Base-by-base conservation (phyloP, 2,888 invertebrate species). In the Bellardia pandia region DNA sequence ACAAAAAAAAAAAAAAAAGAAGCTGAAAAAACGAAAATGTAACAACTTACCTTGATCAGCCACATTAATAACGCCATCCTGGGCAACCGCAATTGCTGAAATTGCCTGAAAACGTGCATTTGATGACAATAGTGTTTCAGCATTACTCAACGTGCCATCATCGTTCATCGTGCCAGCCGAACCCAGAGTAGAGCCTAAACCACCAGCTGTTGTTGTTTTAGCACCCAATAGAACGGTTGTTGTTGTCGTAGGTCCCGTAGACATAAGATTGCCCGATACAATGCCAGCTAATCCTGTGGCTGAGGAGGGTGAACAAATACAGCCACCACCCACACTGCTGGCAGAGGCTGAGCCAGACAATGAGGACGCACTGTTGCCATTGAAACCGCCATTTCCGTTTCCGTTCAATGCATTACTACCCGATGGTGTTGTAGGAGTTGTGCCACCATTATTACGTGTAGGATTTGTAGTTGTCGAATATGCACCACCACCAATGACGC, bases 31-130 rank as follows among this genome's bases (percentile, higher is more conserved):
- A 13, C 4, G 9, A 13, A 13, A 51, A 76, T 74, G 37, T 37
- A 53, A 51, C 62, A 87, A 92, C 94, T 95, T 93, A 94, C 97
- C 97, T 95, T 98, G 98, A 94, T 99, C 99, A 56, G 99, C 98
- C 75, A 99, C 97, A 94, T 99, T 98, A 66, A 99, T 95, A 80
- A 98, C 97, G n/a, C 99, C 98, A 93, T 98, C 98, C 51, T 99
- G 98, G 45, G 98, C 98, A 56, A 99, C 98, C 13, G 98, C 97
- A 60, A 99, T 95, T 13, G 98, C 97, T 56, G 97, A 97, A 92
- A 97, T 97, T 6, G 97, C 96, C 90, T 96, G 97, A 94, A 98
- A 98, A 92, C 97, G 96, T 0, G 98, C 98, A 92, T 98, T 98
- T 5, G 98, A 97, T 1, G 98, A 98, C 33, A 98, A 94, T 88